Evolutionary conservation across 2,797 vertebrate genomes (phyloP).

Genomic region (Podargus strigoides): DNA sequence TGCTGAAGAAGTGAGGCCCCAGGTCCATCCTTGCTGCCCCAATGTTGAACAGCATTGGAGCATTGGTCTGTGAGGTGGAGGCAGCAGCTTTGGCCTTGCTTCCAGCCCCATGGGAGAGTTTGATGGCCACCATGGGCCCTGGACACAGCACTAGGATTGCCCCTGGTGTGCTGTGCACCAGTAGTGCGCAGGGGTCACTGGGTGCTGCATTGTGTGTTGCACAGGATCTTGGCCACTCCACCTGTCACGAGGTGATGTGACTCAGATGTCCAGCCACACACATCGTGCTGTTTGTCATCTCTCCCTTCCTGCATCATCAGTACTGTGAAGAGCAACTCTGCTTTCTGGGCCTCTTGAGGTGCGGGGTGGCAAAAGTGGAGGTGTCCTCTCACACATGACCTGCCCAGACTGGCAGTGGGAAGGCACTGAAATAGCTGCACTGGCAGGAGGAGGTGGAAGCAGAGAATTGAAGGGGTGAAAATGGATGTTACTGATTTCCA

Average conservation of each 20-base stretch:
- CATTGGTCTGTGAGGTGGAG: no score
- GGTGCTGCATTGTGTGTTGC: background rate
- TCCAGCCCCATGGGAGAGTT: background rate
- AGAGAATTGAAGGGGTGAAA: background rate
- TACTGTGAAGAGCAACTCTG: background rate
- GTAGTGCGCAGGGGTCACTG: fast-evolving
- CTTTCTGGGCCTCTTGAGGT: background rate
- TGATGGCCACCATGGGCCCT: background rate
- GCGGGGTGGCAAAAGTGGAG: background rate
- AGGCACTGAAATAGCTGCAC: background rate
- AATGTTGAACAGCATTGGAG: background rate
- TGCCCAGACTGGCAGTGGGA: background rate
- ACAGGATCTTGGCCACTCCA: background rate
- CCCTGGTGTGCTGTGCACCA: no score
- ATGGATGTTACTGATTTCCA: background rate
- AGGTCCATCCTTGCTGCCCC: background rate
- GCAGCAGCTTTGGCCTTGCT: background rate
- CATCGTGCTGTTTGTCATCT: background rate
- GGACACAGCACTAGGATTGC: background rate
- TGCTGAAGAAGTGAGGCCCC: background rate
- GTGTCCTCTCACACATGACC: background rate
- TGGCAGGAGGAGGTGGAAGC: background rate
- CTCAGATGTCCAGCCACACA: background rate
- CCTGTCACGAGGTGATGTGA: background rate
- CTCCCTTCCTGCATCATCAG: background rate